Evolutionary conservation across 2,113 vertebrate genomes (phyloP), one percentile per base, ranked within the genome.

Genomic region (Limnothrissa miodon): DNA sequence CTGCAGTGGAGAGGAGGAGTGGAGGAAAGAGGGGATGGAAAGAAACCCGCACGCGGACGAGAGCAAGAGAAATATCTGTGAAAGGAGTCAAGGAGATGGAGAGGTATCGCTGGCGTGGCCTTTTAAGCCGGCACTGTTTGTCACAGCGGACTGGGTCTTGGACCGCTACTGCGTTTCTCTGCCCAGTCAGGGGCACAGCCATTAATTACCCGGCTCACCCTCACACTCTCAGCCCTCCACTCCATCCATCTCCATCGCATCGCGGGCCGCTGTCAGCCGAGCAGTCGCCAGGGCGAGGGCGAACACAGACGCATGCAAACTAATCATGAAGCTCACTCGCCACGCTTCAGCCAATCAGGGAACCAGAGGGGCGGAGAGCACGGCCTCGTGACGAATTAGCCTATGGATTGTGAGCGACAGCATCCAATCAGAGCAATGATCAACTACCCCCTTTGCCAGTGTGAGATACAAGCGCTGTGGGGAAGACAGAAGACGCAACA

Each of bases 371-470:
- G 66, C 66, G 66, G 66, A 74, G 66, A 74, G 66, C 29, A 33
- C 29, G 15, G 66, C 66, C 29, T 74, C 2, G 66, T 74, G 66
- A 74, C 66, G 29, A 74, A 74, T 74, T 74, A 74, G 66, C 1
- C 13, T 10, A 13, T 17, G 66, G 25, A 74, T 74, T 74, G 29
- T 33, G 29, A 74, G 66, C 66, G 66, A 74, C 66, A 74, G 66
- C 66, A 39, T 74, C 66, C 29, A 74, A 74, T 74, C 66, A 74
- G 66, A 74, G 66, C 66, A 33, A 36, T 74, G 66, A 74, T 74
- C 66, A 74, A 74, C 66, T 17, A 74, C 33, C 59, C n/a, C 10
- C 59, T 13, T 33, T 36, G 66, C 66, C 66, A 36, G 29, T 4
- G 10, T 74, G 66, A 74, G 10, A 29, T 13, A 74, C 29, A 74